These are phyloP conservation scores for Orestias chungarensis DNA, from an alignment of 2,797 vertebrate species.

Conservation along the genomic window DNA sequence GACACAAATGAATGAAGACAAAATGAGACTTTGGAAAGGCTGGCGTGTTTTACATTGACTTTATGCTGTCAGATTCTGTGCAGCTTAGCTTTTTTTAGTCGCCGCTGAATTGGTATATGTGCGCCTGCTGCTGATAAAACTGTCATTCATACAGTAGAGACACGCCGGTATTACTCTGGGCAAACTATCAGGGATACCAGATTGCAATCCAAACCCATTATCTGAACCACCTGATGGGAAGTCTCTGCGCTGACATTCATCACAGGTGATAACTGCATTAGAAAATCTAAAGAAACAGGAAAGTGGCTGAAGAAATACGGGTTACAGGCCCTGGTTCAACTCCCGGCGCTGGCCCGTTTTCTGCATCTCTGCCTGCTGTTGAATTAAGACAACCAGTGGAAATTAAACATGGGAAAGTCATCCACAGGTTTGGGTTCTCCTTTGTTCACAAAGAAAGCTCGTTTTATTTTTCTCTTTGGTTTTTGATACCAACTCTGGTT, in stretches of 20 bases:
- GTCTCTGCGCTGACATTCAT: slow-evolving; percentile 1
- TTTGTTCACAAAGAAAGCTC: not conserved
- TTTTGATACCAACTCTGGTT: not conserved
- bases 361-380: no score
- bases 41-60: not conserved
- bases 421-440: not conserved
- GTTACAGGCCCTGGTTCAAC: no score
- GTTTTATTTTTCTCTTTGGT: not conserved
- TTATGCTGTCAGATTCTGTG: not conserved
- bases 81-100: not conserved
- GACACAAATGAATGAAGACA: not conserved
- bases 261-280: not conserved
- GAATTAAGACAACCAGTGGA: no score
- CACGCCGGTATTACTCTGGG: not conserved
- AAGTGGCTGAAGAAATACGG: no score
- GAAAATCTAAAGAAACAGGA: slow-evolving; percentile 1
- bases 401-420: no score
- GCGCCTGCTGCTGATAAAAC: not conserved
- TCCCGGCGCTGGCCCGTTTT: no score
- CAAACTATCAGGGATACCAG: slow-evolving; percentile 12
- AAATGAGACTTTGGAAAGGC: not conserved
- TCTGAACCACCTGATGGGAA: slow-evolving; percentile 2
- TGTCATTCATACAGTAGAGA: slow-evolving; percentile 16
- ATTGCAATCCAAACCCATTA: slow-evolving; percentile 10
- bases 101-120: not conserved